phyloP scores from a whole-genome alignment of 1,140 invertebrate genomes.

The Liolophura sinensis region DNA sequence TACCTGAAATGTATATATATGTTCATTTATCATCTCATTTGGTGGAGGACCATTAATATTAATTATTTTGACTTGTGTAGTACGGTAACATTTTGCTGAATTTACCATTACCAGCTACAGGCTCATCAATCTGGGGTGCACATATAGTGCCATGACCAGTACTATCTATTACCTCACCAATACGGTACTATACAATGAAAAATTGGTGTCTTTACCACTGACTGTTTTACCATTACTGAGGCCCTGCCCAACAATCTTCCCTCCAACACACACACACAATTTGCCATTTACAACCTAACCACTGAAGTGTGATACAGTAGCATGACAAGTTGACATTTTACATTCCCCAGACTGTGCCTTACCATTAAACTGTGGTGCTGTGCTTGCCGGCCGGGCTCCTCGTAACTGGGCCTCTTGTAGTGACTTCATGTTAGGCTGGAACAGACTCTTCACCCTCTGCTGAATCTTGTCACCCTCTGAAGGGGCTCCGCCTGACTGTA shows the following conservation, averaged over 20 bases:
- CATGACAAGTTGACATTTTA: no score
- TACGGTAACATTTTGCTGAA: neutral
- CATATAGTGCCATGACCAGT: neutral
- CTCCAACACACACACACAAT: no score
- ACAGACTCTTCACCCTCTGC: slow-evolving; percentile 55
- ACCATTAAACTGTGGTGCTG: slow-evolving; percentile 39
- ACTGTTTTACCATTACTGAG: no score
- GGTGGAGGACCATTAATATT: neutral
- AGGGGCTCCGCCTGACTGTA: neutral
- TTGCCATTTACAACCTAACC: no score
- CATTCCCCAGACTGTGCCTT: neutral
- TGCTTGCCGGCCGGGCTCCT: slow-evolving; percentile 23
- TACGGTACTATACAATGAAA: no score
- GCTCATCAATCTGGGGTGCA: neutral
- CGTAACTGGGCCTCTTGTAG: slow-evolving; percentile 41
- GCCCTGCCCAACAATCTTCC: no score
- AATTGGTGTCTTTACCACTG: no score
- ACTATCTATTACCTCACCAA: no score
- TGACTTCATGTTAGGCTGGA: slow-evolving; percentile 55
- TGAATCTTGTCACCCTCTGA: slow-evolving; percentile 41
- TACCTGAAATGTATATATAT: neutral
- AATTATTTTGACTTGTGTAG: neutral
- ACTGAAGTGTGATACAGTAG: no score
- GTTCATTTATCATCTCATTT: neutral
- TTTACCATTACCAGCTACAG: neutral